Evolutionary conservation across 2,113 vertebrate species (phyloP).

Genomic region (Chunga burmeisteri): DNA sequence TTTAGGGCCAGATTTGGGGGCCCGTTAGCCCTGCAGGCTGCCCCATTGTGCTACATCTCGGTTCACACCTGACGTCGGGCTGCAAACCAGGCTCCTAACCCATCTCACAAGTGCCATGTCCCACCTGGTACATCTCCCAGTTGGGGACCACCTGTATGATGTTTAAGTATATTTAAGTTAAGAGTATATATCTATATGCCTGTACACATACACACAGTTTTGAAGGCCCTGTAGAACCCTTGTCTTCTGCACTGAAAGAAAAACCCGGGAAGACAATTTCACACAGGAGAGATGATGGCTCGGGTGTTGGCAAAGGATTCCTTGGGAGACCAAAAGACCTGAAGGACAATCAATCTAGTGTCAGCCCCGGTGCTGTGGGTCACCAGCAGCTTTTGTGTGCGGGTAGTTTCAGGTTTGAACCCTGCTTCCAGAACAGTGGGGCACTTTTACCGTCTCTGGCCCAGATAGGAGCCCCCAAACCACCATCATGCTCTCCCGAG

Average conservation of each 20-base stretch:
- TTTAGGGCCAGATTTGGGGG: neutral
- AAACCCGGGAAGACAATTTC: neutral
- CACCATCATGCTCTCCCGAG: fast-evolving
- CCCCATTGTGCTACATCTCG: fast-evolving
- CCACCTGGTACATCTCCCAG: neutral
- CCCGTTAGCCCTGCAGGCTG: neutral
- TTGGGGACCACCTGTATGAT: neutral
- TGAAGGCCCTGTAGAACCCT: neutral
- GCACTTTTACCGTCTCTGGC: neutral
- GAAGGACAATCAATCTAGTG: neutral
- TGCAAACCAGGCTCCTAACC: neutral
- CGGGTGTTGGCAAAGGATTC: neutral
- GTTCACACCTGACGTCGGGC: too few relatives aligned
- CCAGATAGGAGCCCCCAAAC: neutral
- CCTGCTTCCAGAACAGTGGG: neutral
- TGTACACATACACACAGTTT: fast-evolving
- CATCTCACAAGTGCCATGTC: neutral
- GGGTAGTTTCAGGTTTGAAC: neutral
- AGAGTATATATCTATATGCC: fast-evolving
- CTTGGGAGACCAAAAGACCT: neutral
- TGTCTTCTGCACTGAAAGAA: neutral
- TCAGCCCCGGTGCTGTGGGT: too few relatives aligned
- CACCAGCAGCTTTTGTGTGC: neutral
- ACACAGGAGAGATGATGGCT: neutral
- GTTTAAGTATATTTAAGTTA: neutral